Conservation (phyloP, 1,140 invertebrate genomes). For the Drosophila arizonae region DNA sequence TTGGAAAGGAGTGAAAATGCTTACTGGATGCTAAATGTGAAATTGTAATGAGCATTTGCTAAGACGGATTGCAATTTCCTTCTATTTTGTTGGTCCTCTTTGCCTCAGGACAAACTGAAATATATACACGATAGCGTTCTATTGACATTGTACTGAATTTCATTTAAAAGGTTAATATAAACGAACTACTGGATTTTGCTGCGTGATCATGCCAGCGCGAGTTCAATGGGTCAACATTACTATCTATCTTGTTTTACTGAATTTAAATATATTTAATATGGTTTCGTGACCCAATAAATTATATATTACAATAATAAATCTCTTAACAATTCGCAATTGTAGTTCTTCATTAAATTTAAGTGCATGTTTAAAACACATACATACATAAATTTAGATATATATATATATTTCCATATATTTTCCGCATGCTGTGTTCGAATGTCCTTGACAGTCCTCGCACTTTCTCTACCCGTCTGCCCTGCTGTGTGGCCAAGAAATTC, state of each 20-base stretch:
- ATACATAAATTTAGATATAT: background rate
- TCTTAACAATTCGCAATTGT: no score
- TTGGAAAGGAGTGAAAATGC: conserved; percentile 57
- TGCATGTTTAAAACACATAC: no score
- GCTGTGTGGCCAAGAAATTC: conserved; percentile 56
- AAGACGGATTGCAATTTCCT: conserved; percentile 12
- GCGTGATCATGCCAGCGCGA: no score
- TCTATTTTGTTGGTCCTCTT: background rate
- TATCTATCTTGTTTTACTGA: no score
- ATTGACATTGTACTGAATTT: no score
- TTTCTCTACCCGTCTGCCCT: conserved; percentile 27
- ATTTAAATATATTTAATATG: no score
- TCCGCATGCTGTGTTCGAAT: conserved; percentile 36
- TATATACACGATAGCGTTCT: background rate
- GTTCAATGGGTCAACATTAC: no score
- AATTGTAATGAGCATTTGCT: conserved; percentile 65
- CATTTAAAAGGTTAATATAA: no score
- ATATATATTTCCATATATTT: conserved; percentile 3
- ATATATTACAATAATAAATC: no score
- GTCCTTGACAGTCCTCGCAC: conserved; percentile 44
- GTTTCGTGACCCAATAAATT: no score
- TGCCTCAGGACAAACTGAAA: conserved; percentile 1
- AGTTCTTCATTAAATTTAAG: no score
- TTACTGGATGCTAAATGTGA: conserved; percentile 40
- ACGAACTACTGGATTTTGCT: no score